Base-by-base conservation (phyloP, 2,888 invertebrate genomes). In the Cryptocephalus moraei region DNA sequence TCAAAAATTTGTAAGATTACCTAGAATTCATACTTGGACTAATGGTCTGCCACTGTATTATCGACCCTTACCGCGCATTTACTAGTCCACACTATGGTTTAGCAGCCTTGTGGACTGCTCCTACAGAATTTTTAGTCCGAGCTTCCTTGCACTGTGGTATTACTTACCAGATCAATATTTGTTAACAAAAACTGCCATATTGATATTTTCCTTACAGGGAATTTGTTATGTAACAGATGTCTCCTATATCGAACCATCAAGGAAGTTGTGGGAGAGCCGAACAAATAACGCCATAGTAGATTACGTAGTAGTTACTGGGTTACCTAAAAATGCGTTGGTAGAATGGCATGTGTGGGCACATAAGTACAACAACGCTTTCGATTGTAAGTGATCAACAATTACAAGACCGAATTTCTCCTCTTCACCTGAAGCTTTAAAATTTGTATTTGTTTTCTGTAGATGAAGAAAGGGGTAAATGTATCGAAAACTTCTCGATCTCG, bases 291-390 rank as follows among this genome's bases (percentile, higher is more conserved):
- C 88, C 43, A 87, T 91, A 56, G 86, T 88, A 62, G 88, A 91
- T 75, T 89, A 87, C 69, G 82, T 91, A 41, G 87, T 92, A 43
- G 85, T 93, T 49, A 79, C 84, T 31, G 80, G 79, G 22, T 75
- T 94, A 63, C 94, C 94, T 1, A 78, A 85, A 42, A 78, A 73
- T 54, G 92, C 91, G 14, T 73, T 81, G 44, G 83, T 94, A 14
- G 93, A 94, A 72, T 94, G 93, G 93, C 91, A 91, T 68, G 89
- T 92, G 50, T 90, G 90, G 89, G 89, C 89, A 39, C 91, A 91
- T 68, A 79, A 84, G 48, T 86, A 89, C 72, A 91, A 91, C 71
- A 84, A 85, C 70, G 79, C 86, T 54, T 91, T 91, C 66, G 89
- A 91, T 69, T 91, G 89, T 90, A 72, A 77, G 79, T 70, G 49